Conservation (phyloP, 2,797 vertebrate genomes). For the Tokudaia tokunoshimensis region DNA sequence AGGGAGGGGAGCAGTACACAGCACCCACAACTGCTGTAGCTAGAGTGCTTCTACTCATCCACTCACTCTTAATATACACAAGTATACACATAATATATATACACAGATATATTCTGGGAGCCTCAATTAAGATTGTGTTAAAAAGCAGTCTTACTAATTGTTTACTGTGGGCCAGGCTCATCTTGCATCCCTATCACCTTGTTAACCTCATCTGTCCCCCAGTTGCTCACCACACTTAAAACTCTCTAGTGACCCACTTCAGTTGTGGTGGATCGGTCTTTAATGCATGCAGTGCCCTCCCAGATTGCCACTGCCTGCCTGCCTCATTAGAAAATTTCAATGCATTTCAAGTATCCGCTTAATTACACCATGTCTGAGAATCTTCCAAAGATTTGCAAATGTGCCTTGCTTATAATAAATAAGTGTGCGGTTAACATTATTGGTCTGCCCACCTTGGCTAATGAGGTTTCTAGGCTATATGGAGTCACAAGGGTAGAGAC, state of each 20-base stretch:
- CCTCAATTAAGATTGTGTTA: background rate
- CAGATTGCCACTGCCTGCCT: background rate
- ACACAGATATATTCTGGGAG: background rate
- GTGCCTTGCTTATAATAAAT: background rate
- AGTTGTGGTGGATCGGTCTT: background rate
- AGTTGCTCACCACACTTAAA: background rate
- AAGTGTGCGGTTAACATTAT: background rate
- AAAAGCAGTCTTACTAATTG: background rate
- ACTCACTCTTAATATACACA: background rate
- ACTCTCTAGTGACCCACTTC: background rate
- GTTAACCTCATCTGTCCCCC: background rate
- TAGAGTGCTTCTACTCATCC: background rate
- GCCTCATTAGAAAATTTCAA: background rate
- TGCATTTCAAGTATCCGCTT: background rate
- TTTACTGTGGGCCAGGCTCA: background rate
- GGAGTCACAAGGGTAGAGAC: background rate
- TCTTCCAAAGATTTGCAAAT: background rate
- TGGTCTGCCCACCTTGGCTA: background rate
- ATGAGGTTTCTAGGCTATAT: constrained; percentile 14
- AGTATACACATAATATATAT: background rate
- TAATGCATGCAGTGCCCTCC: background rate
- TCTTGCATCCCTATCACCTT: background rate
- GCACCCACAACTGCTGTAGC: background rate
- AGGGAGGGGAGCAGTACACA: background rate
- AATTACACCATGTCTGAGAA: constrained; percentile 20